These are phyloP conservation scores for Eurytoma californica DNA, from an alignment of 2,888 invertebrate genomes.

Conservation along the genomic window DNA sequence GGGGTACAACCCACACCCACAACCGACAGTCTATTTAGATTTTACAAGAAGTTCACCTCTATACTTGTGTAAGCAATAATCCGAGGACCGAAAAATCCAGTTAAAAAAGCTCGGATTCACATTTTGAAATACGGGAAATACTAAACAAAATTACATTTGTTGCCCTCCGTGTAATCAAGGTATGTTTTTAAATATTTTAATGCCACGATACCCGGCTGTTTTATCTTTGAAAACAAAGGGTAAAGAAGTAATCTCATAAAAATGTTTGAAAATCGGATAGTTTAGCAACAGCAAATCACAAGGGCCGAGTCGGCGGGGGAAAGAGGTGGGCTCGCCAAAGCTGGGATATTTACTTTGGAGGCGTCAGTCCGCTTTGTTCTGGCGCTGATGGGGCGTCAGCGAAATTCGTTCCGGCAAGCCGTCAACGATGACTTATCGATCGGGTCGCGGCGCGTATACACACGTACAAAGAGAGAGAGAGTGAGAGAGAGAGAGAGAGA, in stretches of 20 bases:
- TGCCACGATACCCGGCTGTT: too few species aligned
- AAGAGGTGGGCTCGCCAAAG: conserved; percentile 38
- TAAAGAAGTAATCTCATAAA: too few species aligned
- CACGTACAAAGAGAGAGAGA: neutral
- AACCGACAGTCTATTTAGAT: too few species aligned
- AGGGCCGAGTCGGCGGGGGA: neutral
- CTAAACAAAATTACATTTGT: too few species aligned
- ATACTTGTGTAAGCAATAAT: neutral
- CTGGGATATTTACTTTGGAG: conserved; percentile 52
- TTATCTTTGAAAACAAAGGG: too few species aligned
- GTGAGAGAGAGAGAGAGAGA: neutral
- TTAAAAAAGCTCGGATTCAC: conserved; percentile 1
- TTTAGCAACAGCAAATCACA: too few species aligned
- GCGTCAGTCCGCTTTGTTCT: conserved; percentile 57
- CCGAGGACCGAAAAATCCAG: conserved; percentile 9
- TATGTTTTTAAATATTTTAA: too few species aligned
- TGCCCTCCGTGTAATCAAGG: too few species aligned
- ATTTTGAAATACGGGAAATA: too few species aligned
- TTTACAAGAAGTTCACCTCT: too few species aligned
- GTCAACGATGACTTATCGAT: conserved; percentile 67
- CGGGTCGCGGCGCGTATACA: conserved; percentile 33
- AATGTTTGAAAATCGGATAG: too few species aligned
- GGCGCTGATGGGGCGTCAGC: conserved; percentile 56
- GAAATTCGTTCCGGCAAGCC: conserved; percentile 61
- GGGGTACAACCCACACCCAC: conserved; percentile 8